Conservation (phyloP, 2,888 invertebrate species). For the Resseliella maxima region DNA sequence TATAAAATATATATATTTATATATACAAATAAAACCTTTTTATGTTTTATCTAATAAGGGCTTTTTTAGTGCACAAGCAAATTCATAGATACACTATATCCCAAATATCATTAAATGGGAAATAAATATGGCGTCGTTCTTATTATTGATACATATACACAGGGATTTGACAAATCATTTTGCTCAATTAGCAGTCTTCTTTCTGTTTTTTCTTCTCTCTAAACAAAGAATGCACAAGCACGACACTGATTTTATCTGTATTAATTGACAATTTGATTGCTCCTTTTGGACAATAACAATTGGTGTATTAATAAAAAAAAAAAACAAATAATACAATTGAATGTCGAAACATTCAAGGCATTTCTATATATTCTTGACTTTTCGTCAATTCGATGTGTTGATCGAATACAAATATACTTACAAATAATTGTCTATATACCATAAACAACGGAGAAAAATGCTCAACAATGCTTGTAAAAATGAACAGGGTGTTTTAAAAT, state of each 20-base stretch:
- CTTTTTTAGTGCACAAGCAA: slow-evolving; percentile 43
- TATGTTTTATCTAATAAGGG: slow-evolving; percentile 51
- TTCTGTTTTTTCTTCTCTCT: too few relatives aligned
- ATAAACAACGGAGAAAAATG: not conserved
- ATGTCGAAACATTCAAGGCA: not conserved
- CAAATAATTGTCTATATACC: not conserved
- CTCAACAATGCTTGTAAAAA: not conserved
- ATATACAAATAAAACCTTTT: slow-evolving; percentile 11
- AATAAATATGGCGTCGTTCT: slow-evolving; percentile 53
- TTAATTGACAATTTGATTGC: not conserved
- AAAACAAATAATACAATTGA: not conserved
- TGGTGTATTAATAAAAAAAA: not conserved
- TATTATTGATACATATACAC: slow-evolving; percentile 13
- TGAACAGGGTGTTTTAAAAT: not conserved
- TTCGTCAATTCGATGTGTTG: not conserved
- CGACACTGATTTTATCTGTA: not conserved
- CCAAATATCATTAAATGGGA: slow-evolving; percentile 13
- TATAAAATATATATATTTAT: not conserved
- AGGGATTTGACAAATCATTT: slow-evolving; percentile 22
- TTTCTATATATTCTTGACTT: slow-evolving; percentile 15
- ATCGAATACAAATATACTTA: not conserved
- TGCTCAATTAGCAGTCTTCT: too few relatives aligned
- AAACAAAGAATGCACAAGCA: too few relatives aligned
- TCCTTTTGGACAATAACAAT: not conserved
- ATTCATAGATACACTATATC: not conserved